Evolutionary conservation across 2,888 invertebrate genomes (phyloP).

Genomic region (Agrotis exclamationis): DNA sequence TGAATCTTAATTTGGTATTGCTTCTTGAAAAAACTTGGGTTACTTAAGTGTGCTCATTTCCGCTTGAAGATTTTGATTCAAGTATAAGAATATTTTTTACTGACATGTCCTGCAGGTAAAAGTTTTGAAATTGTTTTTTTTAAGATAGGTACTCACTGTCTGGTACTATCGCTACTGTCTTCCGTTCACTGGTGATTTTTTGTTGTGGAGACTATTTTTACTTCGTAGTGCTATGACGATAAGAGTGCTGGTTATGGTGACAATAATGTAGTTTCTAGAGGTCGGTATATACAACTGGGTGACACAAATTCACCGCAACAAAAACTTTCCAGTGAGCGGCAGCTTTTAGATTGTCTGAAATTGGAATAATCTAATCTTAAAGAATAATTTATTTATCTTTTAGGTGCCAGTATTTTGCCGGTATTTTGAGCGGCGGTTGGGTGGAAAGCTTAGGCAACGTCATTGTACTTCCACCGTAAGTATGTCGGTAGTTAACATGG

Average conservation of each 20-base stretch:
- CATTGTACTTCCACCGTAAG: slow-evolving; percentile 95
- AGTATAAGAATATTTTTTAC: no score
- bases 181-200: neutral
- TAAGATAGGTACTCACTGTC: neutral
- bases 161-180: neutral
- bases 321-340: no score
- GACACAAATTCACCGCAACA: no score
- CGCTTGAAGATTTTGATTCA: neutral
- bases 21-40: no score
- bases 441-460: slow-evolving; percentile 95
- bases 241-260: no score
- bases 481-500: slow-evolving; percentile 41
- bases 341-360: neutral
- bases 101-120: no score
- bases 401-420: slow-evolving; percentile 98
- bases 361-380: neutral
- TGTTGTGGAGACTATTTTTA: neutral
- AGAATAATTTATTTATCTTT: slow-evolving; percentile 12
- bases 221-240: no score
- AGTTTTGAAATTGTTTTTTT: neutral
- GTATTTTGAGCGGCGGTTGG: slow-evolving; percentile 96
- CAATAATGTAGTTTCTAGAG: no score
- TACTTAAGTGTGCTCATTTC: neutral
- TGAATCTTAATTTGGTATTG: no score
- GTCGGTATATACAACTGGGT: no score